Percentiles rank a stretch among this genome's conserved stretches.
Conservation (phyloP, 1,140 invertebrate species). For the Danaus plexippus region DNA sequence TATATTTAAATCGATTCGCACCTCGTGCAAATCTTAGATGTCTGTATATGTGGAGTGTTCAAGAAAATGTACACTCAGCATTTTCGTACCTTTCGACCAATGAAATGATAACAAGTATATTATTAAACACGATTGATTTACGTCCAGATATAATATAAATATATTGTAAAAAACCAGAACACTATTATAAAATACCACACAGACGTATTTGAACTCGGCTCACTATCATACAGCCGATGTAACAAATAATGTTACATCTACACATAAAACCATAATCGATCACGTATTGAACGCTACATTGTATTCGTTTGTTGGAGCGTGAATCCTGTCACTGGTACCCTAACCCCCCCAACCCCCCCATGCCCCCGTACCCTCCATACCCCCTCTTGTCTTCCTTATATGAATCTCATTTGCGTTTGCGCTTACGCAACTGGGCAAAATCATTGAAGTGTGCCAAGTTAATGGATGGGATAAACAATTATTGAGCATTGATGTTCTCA, state of each 20-base stretch:
- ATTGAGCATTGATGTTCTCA: constrained; percentile 10
- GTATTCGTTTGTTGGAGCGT: constrained; percentile 63
- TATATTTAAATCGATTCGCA: no score
- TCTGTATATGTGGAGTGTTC: no score
- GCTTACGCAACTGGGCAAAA: constrained; percentile 63
- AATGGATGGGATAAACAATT: constrained; percentile 42
- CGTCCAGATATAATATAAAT: no score
- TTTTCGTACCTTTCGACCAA: no score
- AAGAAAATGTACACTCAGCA: no score
- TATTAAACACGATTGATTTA: no score
- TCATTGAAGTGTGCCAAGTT: constrained; percentile 50
- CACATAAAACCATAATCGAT: constrained; percentile 64
- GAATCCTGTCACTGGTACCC: constrained; percentile 61
- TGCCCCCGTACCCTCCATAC: no score
- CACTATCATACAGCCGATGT: background rate
- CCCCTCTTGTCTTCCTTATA: constrained; percentile 31
- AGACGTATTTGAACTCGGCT: no score
- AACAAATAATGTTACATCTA: constrained; percentile 22
- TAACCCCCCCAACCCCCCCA: constrained; percentile 20
- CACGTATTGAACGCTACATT: constrained; percentile 65
- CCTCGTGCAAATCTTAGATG: no score
- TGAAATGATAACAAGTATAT: no score
- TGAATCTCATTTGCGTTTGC: constrained; percentile 61
- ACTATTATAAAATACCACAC: no score
- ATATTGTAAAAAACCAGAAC: no score